A percentile compares a stretch with the other conserved stretches of the same genome.
phyloP scores from a whole-genome alignment of 1,140 invertebrate species.

The Drosophila mauritiana region DNA sequence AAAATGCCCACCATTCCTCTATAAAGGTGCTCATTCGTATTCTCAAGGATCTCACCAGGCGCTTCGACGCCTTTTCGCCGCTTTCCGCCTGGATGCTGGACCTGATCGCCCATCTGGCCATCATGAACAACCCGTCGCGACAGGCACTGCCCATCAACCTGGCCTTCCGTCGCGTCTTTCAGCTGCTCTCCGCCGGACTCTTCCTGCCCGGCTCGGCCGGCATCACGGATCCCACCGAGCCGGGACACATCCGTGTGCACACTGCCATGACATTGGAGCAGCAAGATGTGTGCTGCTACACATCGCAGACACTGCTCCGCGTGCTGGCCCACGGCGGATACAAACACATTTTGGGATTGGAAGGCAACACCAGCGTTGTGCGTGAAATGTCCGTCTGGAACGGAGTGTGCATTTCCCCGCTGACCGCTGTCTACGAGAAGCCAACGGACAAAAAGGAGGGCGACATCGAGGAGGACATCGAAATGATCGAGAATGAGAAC shows the following conservation, averaged over 20 bases:
- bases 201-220: conserved; percentile 98
- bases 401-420: conserved; percentile 96
- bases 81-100: conserved; percentile 98
- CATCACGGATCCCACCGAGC: conserved; percentile 97
- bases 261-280: conserved; percentile 96
- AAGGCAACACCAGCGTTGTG: conserved; percentile 89
- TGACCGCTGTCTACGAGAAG: conserved; percentile 94
- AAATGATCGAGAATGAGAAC: conserved; percentile 85
- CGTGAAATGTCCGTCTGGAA: conserved; percentile 96
- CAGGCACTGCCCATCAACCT: conserved; percentile 96
- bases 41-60: conserved; percentile 93
- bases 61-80: conserved; percentile 95
- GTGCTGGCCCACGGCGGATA: conserved; percentile 96
- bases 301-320: conserved; percentile 93
- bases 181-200: conserved; percentile 96
- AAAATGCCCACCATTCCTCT: conserved; percentile 98
- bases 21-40: conserved; percentile 97
- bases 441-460: conserved; percentile 86
- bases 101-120: conserved; percentile 96
- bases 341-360: conserved; percentile 93
- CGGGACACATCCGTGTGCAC: conserved; percentile 94
- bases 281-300: conserved; percentile 96
- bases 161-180: conserved; percentile 94
- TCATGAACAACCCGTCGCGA: conserved; percentile 97
- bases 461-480: conserved; percentile 85